Percentiles rank a stretch among this genome's conserved stretches.
phyloP scores from a whole-genome alignment of 2,797 vertebrate species.

The Tenualosa ilisha region DNA sequence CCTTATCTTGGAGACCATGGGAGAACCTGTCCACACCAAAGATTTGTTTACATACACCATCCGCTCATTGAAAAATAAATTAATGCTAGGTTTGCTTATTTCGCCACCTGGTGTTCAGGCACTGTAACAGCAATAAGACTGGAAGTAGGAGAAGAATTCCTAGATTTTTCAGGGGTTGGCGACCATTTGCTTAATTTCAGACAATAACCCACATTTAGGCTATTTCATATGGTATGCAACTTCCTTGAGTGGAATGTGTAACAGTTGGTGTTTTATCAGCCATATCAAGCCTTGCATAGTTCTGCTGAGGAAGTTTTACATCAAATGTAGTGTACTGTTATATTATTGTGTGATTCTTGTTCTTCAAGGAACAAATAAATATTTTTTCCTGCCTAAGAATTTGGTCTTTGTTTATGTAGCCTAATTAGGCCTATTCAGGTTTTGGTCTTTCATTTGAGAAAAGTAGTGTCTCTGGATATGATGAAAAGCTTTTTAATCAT shows the following conservation, averaged over 20 bases:
- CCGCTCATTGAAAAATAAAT: neutral
- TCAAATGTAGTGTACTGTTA: neutral
- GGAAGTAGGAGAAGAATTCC: neutral
- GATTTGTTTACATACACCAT: constrained; percentile 3
- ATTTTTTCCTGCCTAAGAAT: neutral
- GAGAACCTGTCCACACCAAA: constrained; percentile 16
- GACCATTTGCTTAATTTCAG: neutral
- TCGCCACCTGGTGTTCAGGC: constrained; percentile 23
- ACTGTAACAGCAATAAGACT: constrained; percentile 3
- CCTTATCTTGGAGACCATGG: neutral
- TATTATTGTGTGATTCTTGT: constrained; percentile 1
- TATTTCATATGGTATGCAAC: neutral
- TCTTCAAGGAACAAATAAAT: neutral
- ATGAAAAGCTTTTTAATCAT: neutral
- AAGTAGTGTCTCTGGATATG: too few species aligned
- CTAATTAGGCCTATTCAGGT: neutral
- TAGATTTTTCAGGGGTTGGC: neutral
- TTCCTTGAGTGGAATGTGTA: neutral
- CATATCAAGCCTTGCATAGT: neutral
- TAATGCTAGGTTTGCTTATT: neutral
- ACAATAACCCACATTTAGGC: neutral
- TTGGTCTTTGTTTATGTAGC: neutral
- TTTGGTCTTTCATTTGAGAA: neutral
- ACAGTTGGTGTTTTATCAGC: neutral
- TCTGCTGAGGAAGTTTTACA: neutral